These are phyloP conservation scores for Clytia hemisphaerica DNA, from an alignment of 30 jellyfish, hydroid and myxozoan genomes.

Conservation along the genomic window DNA sequence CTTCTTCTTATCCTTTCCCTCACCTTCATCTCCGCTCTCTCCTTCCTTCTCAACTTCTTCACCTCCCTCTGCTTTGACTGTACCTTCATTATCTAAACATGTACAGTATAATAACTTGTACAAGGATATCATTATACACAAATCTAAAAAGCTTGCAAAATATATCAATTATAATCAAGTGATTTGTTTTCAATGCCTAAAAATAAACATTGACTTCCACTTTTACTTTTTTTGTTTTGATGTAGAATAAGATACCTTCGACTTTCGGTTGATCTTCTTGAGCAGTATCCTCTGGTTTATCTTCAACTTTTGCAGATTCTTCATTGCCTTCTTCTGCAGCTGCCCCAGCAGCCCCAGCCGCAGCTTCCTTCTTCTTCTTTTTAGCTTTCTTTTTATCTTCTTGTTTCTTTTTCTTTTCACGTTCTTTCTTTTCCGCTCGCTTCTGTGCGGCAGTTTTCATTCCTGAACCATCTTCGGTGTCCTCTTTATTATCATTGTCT, in stretches of 20 bases:
- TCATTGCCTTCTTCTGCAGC: slow-evolving; percentile 9
- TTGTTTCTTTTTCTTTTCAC: slow-evolving; percentile 71
- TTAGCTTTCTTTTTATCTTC: slow-evolving; percentile 32
- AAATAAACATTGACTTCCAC: no score
- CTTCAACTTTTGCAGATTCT: neutral
- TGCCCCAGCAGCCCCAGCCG: slow-evolving; percentile 5
- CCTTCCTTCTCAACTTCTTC: slow-evolving; percentile 45
- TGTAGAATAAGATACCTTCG: slow-evolving; percentile 16
- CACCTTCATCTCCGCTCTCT: slow-evolving; percentile 57
- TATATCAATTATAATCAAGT: no score
- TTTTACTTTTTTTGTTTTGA: neutral
- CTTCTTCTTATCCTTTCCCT: slow-evolving; percentile 46
- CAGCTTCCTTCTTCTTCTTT: slow-evolving; percentile 29
- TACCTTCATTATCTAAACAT: no score
- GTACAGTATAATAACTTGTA: no score
- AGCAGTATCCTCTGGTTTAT: neutral
- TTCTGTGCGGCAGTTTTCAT: slow-evolving; percentile 90
- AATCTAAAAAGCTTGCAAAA: no score
- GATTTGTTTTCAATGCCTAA: no score
- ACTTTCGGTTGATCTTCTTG: neutral
- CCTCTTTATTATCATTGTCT: slow-evolving; percentile 6
- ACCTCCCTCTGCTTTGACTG: slow-evolving; percentile 8
- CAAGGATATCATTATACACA: no score
- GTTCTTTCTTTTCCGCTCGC: slow-evolving; percentile 82
- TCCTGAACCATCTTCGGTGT: slow-evolving; percentile 42